Evolutionary conservation across 2,888 invertebrate species (phyloP).

Genomic region (Machimus rusticus): DNA sequence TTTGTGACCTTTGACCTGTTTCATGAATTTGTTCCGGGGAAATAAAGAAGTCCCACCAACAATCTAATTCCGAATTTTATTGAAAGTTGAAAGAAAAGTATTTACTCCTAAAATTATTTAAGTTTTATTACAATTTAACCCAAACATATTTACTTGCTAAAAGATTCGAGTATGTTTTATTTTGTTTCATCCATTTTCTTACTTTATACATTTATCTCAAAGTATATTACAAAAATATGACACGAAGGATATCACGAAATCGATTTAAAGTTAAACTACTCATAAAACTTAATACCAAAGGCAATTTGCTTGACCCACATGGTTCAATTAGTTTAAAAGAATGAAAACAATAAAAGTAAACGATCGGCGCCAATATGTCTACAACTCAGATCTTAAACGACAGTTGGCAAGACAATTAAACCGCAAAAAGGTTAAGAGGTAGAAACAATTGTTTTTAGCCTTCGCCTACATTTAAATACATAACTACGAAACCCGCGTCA

Average conservation of each 20-base stretch:
- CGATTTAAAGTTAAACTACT: too few relatives aligned
- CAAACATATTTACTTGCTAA: too few relatives aligned
- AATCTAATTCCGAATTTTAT: too few relatives aligned
- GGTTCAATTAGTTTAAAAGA: background rate
- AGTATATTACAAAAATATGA: background rate
- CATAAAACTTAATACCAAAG: background rate
- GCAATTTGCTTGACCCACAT: background rate
- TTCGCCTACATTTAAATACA: background rate
- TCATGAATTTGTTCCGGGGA: too few relatives aligned
- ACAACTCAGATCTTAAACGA: background rate
- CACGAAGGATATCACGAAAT: background rate
- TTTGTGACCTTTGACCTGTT: too few relatives aligned
- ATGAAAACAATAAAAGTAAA: background rate
- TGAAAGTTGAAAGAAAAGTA: too few relatives aligned
- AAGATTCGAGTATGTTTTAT: too few relatives aligned
- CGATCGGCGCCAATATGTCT: background rate
- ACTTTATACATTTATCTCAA: background rate
- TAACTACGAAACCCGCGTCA: background rate
- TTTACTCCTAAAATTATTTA: too few relatives aligned
- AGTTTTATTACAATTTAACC: too few relatives aligned
- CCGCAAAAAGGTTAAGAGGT: background rate
- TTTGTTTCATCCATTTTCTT: too few relatives aligned
- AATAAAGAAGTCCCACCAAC: too few relatives aligned
- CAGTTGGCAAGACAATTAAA: background rate
- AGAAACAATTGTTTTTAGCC: background rate